Percentiles rank a stretch among this genome's conserved stretches.
Conservation (phyloP, 2,888 invertebrate species). For the Elmis aenea region DNA sequence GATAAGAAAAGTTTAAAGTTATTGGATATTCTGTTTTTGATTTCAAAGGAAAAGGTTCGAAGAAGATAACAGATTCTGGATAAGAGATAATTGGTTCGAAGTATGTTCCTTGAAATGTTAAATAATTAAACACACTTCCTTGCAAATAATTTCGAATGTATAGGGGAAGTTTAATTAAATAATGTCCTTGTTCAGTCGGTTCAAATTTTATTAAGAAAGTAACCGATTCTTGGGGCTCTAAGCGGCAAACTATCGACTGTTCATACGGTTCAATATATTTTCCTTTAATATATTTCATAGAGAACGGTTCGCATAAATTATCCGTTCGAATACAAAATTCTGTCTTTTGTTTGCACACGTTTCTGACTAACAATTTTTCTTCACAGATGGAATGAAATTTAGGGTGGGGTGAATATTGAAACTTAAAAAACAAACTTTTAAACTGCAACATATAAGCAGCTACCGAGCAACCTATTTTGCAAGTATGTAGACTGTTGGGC, state of each 20-base stretch:
- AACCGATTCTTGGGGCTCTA: constrained; percentile 30
- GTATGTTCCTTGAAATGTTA: constrained; percentile 35
- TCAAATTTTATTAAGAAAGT: constrained; percentile 31
- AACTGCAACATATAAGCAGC: constrained; percentile 20
- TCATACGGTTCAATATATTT: constrained; percentile 13
- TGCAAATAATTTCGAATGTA: constrained; percentile 35
- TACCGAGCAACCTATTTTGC: constrained; percentile 27
- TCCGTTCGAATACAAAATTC: constrained; percentile 35
- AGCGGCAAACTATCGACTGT: constrained; percentile 25
- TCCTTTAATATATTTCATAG: constrained; percentile 28
- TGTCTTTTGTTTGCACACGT: constrained; percentile 20
- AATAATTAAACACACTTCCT: constrained; percentile 36
- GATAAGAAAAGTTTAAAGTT: constrained; percentile 12
- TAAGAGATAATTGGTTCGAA: constrained; percentile 31
- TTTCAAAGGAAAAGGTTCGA: constrained; percentile 37
- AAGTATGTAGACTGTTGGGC: constrained; percentile 15
- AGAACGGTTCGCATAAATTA: constrained; percentile 32
- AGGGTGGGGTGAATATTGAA: constrained; percentile 3
- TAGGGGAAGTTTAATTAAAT: constrained; percentile 35
- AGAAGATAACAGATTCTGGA: constrained; percentile 31
- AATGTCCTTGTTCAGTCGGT: constrained; percentile 31
- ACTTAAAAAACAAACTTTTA: constrained; percentile 8
- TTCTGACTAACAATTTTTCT: too few species aligned
- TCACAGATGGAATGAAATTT: not conserved
- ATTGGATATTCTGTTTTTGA: constrained; percentile 27